Conservation (phyloP, 92 coral and sea anemone genomes). For the Diadumene lineata region DNA sequence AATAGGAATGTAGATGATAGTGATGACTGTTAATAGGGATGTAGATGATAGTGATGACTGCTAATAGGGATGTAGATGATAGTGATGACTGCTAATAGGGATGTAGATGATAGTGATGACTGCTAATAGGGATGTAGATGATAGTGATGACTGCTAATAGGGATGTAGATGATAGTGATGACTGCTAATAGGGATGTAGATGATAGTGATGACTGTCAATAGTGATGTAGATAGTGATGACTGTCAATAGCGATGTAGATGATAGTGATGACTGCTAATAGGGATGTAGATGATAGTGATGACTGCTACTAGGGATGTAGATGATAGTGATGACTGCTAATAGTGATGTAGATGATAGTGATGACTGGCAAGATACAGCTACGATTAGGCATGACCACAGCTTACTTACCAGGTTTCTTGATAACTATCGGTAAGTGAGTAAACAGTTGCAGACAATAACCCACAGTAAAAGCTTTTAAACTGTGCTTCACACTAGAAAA, state of each 20-base stretch:
- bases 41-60: no score
- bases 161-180: no score
- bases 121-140: not conserved
- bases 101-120: no score
- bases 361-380: not conserved
- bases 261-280: not conserved
- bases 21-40: not conserved
- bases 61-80: not conserved
- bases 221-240: no score
- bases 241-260: not conserved
- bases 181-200: not conserved
- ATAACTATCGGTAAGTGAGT: constrained; percentile 49
- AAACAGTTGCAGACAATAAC: constrained; percentile 61
- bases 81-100: not conserved
- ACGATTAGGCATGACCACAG: no score
- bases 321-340: no score
- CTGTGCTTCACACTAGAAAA: constrained; percentile 67
- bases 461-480: constrained; percentile 71
- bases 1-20: not conserved
- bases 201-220: not conserved
- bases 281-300: not conserved
- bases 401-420: constrained; percentile 56
- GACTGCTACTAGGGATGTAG: not conserved
- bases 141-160: not conserved
- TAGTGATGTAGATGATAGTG: not conserved